Percentiles rank a stretch among this genome's conserved stretches.
Evolutionary conservation across 2,888 invertebrate species (phyloP).

Genomic region (Cryptus armator): DNA sequence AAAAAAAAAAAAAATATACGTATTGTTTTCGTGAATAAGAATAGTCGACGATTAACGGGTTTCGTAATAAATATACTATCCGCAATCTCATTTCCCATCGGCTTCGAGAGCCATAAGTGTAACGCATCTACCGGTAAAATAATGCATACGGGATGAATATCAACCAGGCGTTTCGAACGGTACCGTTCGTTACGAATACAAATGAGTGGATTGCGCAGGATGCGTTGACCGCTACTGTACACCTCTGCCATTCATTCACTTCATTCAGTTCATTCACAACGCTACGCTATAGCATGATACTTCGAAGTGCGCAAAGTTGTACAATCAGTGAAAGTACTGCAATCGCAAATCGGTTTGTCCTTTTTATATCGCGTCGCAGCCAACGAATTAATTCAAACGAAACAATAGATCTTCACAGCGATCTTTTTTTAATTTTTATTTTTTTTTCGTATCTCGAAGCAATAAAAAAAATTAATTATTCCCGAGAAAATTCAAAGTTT

Average conservation of each 20-base stretch:
- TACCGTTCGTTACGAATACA: slow-evolving; percentile 41
- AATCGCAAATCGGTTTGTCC: background rate
- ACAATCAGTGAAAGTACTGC: slow-evolving; percentile 25
- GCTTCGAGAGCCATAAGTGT: slow-evolving; percentile 24
- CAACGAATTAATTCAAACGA: background rate
- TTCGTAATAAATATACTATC: background rate
- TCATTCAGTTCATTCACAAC: slow-evolving; percentile 63
- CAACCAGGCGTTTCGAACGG: slow-evolving; percentile 23
- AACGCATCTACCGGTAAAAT: slow-evolving; percentile 45
- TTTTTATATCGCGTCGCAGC: background rate
- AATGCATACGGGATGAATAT: slow-evolving; percentile 42
- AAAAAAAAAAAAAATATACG: background rate
- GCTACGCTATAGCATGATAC: slow-evolving; percentile 26
- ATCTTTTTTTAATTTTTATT: slow-evolving; percentile 5
- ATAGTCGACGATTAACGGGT: slow-evolving; percentile 32
- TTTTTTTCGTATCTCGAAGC: background rate
- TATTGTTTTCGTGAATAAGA: slow-evolving; percentile 11
- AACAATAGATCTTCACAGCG: background rate
- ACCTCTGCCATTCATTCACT: slow-evolving; percentile 43
- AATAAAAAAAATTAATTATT: background rate
- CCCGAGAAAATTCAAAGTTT: background rate
- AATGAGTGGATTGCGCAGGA: slow-evolving; percentile 20
- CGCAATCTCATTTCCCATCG: slow-evolving; percentile 22
- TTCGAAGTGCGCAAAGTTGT: slow-evolving; percentile 4
- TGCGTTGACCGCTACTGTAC: slow-evolving; percentile 13